Percentiles rank a stretch among this genome's conserved stretches.
These are phyloP conservation scores for Phytoseiulus persimilis DNA, from an alignment of 2,888 invertebrate species.

Conservation along the genomic window DNA sequence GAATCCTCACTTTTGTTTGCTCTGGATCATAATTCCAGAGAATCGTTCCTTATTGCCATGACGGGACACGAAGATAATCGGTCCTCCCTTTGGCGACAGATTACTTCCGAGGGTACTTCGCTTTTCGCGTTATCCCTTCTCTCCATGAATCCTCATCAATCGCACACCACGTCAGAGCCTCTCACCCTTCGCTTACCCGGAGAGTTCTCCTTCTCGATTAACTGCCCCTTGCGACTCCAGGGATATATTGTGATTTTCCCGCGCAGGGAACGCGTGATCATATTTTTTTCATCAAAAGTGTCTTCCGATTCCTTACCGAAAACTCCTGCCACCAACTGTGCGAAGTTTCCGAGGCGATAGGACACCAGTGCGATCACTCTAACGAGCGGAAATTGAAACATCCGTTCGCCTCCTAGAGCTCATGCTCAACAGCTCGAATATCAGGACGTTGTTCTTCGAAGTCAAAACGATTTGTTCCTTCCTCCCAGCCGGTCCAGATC, in stretches of 20 bases:
- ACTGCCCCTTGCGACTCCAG: background rate
- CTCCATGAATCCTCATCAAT: no score
- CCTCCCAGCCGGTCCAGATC: background rate
- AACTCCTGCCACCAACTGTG: background rate
- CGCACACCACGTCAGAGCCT: no score
- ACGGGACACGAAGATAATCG: no score
- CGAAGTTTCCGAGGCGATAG: background rate
- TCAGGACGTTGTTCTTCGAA: background rate
- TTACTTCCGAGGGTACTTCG: no score
- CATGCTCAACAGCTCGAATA: background rate
- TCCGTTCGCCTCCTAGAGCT: background rate
- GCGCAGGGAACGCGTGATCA: background rate
- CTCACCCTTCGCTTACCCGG: no score
- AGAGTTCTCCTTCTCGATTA: background rate
- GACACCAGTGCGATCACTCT: background rate
- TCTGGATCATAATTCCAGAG: no score
- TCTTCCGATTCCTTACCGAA: background rate
- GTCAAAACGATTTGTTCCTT: background rate
- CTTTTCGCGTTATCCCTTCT: no score
- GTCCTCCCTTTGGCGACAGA: no score
- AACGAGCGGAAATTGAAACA: background rate
- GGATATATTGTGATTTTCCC: background rate
- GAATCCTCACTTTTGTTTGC: no score
- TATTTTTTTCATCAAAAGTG: background rate
- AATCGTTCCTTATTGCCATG: no score